Evolutionary conservation across 2,888 invertebrate species (phyloP).

Genomic region (Phengaris arion): DNA sequence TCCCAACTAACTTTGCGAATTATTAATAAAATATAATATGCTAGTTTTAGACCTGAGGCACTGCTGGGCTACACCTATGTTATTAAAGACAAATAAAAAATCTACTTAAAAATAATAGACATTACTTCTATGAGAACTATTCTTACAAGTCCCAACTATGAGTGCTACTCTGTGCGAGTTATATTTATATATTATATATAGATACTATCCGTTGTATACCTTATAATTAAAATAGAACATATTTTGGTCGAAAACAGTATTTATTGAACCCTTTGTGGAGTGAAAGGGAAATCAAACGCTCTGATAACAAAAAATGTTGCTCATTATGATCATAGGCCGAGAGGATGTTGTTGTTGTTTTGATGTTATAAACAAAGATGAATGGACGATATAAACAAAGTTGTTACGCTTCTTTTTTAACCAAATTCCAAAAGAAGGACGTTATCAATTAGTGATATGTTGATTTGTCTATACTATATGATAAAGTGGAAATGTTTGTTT

Average conservation of each 20-base stretch:
- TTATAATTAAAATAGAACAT: conserved; percentile 26
- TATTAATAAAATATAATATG: too few relatives aligned
- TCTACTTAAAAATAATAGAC: too few relatives aligned
- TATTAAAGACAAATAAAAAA: too few relatives aligned
- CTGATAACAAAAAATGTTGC: conserved; percentile 30
- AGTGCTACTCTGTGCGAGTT: not conserved
- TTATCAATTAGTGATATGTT: too few relatives aligned
- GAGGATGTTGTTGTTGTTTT: not conserved
- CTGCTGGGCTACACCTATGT: too few relatives aligned
- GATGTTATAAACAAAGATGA: not conserved
- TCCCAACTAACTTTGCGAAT: too few relatives aligned
- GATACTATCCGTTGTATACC: not conserved
- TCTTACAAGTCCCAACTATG: not conserved
- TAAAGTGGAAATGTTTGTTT: too few relatives aligned
- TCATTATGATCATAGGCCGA: conserved; percentile 28
- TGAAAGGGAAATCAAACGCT: conserved; percentile 31
- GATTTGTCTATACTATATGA: too few relatives aligned
- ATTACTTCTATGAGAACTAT: not conserved
- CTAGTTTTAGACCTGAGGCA: too few relatives aligned
- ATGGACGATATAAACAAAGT: not conserved
- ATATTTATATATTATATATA: too few relatives aligned
- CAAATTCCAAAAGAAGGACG: too few relatives aligned
- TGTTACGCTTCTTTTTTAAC: too few relatives aligned
- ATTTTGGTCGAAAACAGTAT: conserved; percentile 22
- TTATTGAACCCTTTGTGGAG: conserved; percentile 29